Evolutionary conservation across 2,797 vertebrate genomes (phyloP).

Genomic region (Onychomys torridus): DNA sequence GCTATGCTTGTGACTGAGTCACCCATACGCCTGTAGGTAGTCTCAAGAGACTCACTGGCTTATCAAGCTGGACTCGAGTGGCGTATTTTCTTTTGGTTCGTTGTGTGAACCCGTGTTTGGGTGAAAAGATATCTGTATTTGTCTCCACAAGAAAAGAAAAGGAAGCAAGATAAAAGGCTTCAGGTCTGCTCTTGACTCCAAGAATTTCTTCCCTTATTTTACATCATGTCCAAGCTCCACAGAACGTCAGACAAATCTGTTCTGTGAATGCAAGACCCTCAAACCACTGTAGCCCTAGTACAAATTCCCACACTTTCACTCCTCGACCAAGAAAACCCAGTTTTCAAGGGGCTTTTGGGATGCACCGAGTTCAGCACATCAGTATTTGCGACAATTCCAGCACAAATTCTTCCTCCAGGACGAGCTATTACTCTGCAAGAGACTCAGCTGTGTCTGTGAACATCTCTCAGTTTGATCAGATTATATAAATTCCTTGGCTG

Average conservation of each 20-base stretch:
- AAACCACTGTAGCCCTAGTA: neutral
- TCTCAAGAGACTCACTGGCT: neutral
- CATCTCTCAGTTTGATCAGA: conserved; percentile 38
- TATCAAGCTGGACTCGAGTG: neutral
- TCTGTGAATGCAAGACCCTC: neutral
- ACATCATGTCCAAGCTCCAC: neutral
- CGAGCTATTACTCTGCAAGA: neutral
- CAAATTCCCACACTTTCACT: neutral
- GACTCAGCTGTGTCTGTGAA: neutral
- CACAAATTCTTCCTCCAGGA: neutral
- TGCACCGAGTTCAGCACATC: too few relatives aligned
- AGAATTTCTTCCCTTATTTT: neutral
- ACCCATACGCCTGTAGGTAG: too few relatives aligned
- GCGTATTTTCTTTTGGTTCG: neutral
- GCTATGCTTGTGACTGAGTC: neutral
- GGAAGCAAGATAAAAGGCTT: neutral
- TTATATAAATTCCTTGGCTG: neutral
- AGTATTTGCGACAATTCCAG: neutral
- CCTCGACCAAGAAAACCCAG: neutral
- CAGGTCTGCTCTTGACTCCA: neutral
- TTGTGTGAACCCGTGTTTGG: neutral
- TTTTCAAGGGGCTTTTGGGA: neutral
- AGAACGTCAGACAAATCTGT: neutral
- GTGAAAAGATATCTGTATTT: neutral
- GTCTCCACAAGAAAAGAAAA: neutral